A percentile compares a stretch with the other conserved stretches of the same genome.
Conservation (phyloP, 2,797 vertebrate genomes). For the Danio jaintianensis region DNA sequence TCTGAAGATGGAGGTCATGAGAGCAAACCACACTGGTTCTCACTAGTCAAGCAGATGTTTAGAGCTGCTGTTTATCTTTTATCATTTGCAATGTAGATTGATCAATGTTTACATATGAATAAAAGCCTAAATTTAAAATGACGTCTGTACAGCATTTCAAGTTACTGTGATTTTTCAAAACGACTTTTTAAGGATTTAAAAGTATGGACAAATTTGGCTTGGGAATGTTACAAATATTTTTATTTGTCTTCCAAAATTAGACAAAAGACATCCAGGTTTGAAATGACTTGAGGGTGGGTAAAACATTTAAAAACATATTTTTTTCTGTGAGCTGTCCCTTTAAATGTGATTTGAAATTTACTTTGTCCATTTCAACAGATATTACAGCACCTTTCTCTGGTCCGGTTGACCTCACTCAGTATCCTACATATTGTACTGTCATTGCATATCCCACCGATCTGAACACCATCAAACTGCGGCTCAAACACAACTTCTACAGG, state of each 20-base stretch:
- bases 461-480: slow-evolving; percentile 89
- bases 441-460: slow-evolving; percentile 96
- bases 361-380: slow-evolving; percentile 74
- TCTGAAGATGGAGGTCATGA: not conserved
- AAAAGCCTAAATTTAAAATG: not conserved
- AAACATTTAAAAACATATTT: not conserved
- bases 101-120: not conserved
- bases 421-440: slow-evolving; percentile 93
- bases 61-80: not conserved
- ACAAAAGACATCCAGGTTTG: not conserved
- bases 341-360: not conserved
- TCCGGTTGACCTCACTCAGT: slow-evolving; percentile 91
- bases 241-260: not conserved
- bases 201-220: not conserved
- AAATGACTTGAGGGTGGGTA: not conserved
- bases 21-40: not conserved
- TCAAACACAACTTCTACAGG: slow-evolving; percentile 96
- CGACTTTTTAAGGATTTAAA: too few species aligned
- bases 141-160: too few species aligned
- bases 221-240: not conserved
- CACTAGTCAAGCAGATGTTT: not conserved
- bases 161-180: too few species aligned
- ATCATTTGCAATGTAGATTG: not conserved
- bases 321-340: not conserved
- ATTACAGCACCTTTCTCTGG: slow-evolving; percentile 92